Conservation (phyloP, 2,888 invertebrate species). For the Microctonus brassicae region DNA sequence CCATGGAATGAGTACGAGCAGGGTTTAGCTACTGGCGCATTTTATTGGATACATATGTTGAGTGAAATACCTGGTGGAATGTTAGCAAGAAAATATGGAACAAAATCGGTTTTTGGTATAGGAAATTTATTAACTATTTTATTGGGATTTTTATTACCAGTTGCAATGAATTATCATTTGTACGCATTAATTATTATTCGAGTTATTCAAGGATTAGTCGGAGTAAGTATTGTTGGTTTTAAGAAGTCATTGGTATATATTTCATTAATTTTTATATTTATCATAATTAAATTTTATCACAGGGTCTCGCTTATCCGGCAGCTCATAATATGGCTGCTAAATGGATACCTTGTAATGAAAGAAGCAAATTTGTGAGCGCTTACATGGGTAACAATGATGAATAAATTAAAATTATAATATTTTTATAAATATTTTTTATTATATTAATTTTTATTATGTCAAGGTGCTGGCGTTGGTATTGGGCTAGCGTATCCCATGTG, state of each 20-base stretch:
- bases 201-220: constrained; percentile 76
- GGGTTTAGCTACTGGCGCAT: constrained; percentile 75
- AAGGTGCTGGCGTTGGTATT: constrained; percentile 74
- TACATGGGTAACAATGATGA: constrained; percentile 69
- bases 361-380: constrained; percentile 77
- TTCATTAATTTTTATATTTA: background rate
- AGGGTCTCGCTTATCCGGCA: constrained; percentile 78
- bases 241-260: background rate
- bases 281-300: constrained; percentile 37
- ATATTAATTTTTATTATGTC: constrained; percentile 33
- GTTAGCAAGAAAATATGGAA: constrained; percentile 76
- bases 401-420: background rate
- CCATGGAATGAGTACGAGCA: constrained; percentile 76
- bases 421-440: background rate
- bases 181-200: constrained; percentile 73
- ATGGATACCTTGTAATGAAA: constrained; percentile 84
- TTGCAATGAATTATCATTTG: constrained; percentile 73
- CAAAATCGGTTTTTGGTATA: constrained; percentile 77
- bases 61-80: constrained; percentile 79
- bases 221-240: constrained; percentile 68
- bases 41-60: constrained; percentile 79
- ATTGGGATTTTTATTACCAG: constrained; percentile 75
- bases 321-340: constrained; percentile 81
- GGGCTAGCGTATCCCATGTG: constrained; percentile 77
- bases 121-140: constrained; percentile 76